Conservation (phyloP, 2,888 invertebrate species). For the Adelognathus sp. region DNA sequence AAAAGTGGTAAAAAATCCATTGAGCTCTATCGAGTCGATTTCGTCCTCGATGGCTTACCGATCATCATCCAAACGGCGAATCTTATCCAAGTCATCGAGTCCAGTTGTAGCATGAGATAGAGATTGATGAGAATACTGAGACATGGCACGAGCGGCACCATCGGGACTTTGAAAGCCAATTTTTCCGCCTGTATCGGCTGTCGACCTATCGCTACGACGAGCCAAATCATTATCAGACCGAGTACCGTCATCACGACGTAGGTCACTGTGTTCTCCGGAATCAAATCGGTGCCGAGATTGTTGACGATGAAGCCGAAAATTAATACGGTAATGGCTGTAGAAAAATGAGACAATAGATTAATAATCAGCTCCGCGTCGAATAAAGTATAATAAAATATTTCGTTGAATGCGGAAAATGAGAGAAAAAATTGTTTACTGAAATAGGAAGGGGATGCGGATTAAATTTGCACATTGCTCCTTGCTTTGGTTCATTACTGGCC, state of each 20-base stretch:
- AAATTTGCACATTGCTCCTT: too few species aligned
- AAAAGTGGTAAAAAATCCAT: too few species aligned
- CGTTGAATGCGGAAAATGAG: slow-evolving; percentile 25
- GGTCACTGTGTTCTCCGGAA: slow-evolving; percentile 75
- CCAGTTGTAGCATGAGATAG: slow-evolving; percentile 95
- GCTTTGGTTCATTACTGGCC: too few species aligned
- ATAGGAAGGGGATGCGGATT: too few species aligned
- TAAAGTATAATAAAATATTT: neutral
- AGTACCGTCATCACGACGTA: slow-evolving; percentile 82
- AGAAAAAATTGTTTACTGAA: neutral
- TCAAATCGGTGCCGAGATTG: slow-evolving; percentile 71
- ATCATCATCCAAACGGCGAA: slow-evolving; percentile 92
- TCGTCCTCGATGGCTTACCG: slow-evolving; percentile 86
- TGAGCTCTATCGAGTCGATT: too few species aligned
- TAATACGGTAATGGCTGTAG: slow-evolving; percentile 83
- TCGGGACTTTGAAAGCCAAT: slow-evolving; percentile 91
- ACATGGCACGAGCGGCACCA: slow-evolving; percentile 92
- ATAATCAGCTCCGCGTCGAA: slow-evolving; percentile 13
- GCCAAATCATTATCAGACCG: slow-evolving; percentile 80
- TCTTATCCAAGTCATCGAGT: slow-evolving; percentile 93
- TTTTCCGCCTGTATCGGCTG: slow-evolving; percentile 86
- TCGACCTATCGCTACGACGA: slow-evolving; percentile 85
- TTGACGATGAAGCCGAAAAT: slow-evolving; percentile 82
- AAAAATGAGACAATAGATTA: slow-evolving; percentile 50
- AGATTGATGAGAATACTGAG: slow-evolving; percentile 93